Evolutionary conservation across 2,888 invertebrate genomes (phyloP).

Genomic region (Limenitis camilla): DNA sequence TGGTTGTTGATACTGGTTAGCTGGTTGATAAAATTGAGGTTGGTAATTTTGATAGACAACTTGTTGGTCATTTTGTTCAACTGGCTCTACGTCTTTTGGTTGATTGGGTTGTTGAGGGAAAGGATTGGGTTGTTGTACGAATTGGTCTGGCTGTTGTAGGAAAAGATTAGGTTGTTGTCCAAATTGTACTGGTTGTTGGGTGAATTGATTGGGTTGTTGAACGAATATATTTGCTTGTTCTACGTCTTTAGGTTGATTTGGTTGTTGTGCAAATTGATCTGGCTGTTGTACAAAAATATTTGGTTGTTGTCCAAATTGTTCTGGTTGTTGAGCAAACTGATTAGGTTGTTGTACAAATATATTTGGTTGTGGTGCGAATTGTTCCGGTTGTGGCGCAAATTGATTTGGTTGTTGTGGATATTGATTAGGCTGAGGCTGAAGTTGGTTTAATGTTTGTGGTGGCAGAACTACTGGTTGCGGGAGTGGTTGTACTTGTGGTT

Average conservation of each 20-base stretch:
- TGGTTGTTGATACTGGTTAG: constrained; percentile 26
- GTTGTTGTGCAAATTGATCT: constrained; percentile 19
- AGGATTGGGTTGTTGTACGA: constrained; percentile 23
- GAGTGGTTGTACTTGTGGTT: constrained; percentile 25
- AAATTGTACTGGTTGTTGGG: constrained; percentile 16
- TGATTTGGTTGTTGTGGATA: constrained; percentile 14
- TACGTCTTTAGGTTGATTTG: too few species aligned
- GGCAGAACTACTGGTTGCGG: constrained; percentile 37
- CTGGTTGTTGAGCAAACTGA: constrained; percentile 18
- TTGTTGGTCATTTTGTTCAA: constrained; percentile 24
- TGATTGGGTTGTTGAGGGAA: constrained; percentile 23
- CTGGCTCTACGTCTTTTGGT: constrained; percentile 24
- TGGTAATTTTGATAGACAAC: constrained; percentile 29
- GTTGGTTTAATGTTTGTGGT: constrained; percentile 30
- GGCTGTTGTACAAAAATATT: constrained; percentile 8
- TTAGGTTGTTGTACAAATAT: constrained; percentile 24
- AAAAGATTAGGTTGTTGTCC: constrained; percentile 20
- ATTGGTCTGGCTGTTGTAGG: constrained; percentile 4
- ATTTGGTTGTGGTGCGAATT: constrained; percentile 24
- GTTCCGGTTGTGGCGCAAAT: constrained; percentile 26
- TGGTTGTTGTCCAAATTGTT: constrained; percentile 19
- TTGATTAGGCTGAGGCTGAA: constrained; percentile 21
- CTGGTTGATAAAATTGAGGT: constrained; percentile 28
- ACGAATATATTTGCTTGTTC: constrained; percentile 18
- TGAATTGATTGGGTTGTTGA: constrained; percentile 21